phyloP scores from a whole-genome alignment of 2,888 invertebrate genomes.

The Hirtodrosophila cameraria region DNA sequence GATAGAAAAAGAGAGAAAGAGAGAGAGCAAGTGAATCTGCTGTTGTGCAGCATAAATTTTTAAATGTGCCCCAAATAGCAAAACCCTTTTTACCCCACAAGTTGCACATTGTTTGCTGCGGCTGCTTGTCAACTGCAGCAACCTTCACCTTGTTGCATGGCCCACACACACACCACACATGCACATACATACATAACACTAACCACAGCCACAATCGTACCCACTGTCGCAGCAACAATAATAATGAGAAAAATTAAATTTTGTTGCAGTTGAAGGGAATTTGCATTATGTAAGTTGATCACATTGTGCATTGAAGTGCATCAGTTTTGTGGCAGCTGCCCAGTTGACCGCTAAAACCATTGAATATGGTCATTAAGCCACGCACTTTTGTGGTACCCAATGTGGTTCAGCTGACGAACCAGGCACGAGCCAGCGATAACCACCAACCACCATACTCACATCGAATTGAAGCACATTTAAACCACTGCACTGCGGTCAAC shows the following conservation, averaged over 20 bases:
- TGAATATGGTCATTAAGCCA: conserved; percentile 65
- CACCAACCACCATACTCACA: conserved; percentile 12
- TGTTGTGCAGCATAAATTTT: conserved; percentile 70
- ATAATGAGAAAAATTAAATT: conserved; percentile 15
- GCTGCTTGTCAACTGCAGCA: conserved; percentile 76
- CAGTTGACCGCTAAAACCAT: conserved; percentile 50
- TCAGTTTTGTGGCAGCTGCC: conserved; percentile 34
- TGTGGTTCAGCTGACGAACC: background rate
- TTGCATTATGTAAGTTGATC: conserved; percentile 50
- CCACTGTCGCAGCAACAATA: conserved; percentile 23
- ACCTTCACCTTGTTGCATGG: conserved; percentile 73
- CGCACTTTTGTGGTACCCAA: conserved; percentile 54
- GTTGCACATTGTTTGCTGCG: conserved; percentile 54
- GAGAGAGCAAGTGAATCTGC: background rate
- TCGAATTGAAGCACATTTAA: conserved; percentile 10
- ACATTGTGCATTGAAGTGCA: conserved; percentile 33
- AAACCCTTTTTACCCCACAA: background rate
- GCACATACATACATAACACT: too few species aligned
- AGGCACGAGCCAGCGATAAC: background rate
- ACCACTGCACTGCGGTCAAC: conserved; percentile 29
- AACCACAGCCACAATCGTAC: conserved; percentile 7
- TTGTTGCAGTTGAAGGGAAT: conserved; percentile 15
- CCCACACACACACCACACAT: conserved; percentile 14
- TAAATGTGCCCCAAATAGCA: conserved; percentile 64
- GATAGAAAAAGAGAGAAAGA: background rate